A percentile compares a stretch with the other conserved stretches of the same genome.
Conservation (phyloP, 2,888 invertebrate genomes). For the Glyphotaelius pellucidus region DNA sequence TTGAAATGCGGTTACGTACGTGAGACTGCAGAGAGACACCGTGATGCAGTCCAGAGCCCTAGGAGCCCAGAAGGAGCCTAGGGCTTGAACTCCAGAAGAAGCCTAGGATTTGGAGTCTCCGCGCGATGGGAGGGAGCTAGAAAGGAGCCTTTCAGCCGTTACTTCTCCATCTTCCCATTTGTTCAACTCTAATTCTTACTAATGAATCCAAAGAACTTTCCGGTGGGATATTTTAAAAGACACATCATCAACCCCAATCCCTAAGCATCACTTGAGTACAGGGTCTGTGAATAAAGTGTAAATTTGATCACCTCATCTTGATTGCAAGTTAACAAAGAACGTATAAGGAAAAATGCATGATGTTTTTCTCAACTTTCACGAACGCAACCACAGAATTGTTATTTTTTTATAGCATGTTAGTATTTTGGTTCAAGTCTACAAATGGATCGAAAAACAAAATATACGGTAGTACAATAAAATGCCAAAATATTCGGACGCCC, state of each 20-base stretch:
- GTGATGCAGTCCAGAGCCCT: conserved; percentile 10
- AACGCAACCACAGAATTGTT: conserved; percentile 23
- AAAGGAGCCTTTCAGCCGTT: not conserved
- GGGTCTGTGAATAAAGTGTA: not conserved
- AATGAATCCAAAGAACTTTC: not conserved
- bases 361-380: conserved; percentile 4
- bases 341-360: not conserved
- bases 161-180: not conserved
- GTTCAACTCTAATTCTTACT: not conserved
- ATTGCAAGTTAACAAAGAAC: not conserved
- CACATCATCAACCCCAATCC: not conserved
- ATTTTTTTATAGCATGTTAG: conserved; percentile 2
- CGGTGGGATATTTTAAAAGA: not conserved
- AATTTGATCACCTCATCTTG: not conserved
- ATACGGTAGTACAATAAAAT: conserved; percentile 27
- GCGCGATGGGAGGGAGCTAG: not conserved
- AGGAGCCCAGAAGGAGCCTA: not conserved
- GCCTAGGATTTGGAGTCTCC: not conserved
- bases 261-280: not conserved
- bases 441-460: conserved; percentile 30
- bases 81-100: not conserved
- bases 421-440: conserved; percentile 39
- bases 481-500: conserved; percentile 49
- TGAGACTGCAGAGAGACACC: conserved; percentile 54
- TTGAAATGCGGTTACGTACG: conserved; percentile 66